phyloP scores from a whole-genome alignment of 2,888 invertebrate genomes.

The Aleiodes testaceus region DNA sequence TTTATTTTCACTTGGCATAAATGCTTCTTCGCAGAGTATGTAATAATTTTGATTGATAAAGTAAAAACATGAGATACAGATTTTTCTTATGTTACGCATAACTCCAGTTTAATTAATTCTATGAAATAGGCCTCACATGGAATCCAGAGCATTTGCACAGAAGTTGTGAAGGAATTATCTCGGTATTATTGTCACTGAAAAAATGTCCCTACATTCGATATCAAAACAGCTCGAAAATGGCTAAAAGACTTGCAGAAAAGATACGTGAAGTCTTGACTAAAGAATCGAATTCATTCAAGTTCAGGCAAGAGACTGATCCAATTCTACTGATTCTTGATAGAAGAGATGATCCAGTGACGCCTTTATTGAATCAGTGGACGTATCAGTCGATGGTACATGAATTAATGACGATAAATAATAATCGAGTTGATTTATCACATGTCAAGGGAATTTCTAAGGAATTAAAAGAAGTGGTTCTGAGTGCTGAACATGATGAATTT shows the following conservation, averaged over 20 bases:
- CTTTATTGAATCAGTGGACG: slow-evolving; percentile 97
- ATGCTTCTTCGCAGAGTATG: slow-evolving; percentile 80
- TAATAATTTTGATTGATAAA: background rate
- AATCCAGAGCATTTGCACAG: slow-evolving; percentile 84
- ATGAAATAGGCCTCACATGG: slow-evolving; percentile 81
- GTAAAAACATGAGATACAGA: background rate
- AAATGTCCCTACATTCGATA: slow-evolving; percentile 92
- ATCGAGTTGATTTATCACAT: slow-evolving; percentile 88
- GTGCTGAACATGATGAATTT: slow-evolving; percentile 97
- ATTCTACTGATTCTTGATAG: slow-evolving; percentile 93
- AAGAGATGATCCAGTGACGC: slow-evolving; percentile 96
- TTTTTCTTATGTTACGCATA: slow-evolving; percentile 11
- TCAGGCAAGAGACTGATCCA: slow-evolving; percentile 84
- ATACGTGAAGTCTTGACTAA: slow-evolving; percentile 89
- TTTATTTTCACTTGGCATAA: slow-evolving; percentile 88
- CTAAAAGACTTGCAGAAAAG: slow-evolving; percentile 88
- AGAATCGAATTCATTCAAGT: slow-evolving; percentile 91
- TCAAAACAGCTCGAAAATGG: slow-evolving; percentile 89
- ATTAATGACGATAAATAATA: slow-evolving; percentile 85
- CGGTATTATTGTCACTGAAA: slow-evolving; percentile 91
- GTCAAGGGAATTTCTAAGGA: slow-evolving; percentile 91
- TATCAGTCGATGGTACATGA: slow-evolving; percentile 99
- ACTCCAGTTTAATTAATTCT: slow-evolving; percentile 15
- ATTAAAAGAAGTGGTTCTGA: slow-evolving; percentile 92
- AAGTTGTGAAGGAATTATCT: slow-evolving; percentile 88